These are phyloP conservation scores for Drosophila virilis DNA, from an alignment of 1,140 invertebrate species.

Conservation along the genomic window DNA sequence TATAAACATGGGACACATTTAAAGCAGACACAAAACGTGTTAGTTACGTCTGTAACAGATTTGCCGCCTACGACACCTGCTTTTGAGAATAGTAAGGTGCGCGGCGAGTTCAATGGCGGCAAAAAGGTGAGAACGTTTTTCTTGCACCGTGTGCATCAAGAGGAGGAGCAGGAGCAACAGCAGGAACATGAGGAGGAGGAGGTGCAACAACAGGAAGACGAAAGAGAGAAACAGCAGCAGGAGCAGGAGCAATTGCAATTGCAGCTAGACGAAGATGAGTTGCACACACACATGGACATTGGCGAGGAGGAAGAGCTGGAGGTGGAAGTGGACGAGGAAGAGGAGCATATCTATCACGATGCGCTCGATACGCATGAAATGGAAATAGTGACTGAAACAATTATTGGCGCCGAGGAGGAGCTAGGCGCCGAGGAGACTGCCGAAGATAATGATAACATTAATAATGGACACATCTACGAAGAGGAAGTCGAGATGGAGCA, in stretches of 20 bases:
- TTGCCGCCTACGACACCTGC: slow-evolving; percentile 20
- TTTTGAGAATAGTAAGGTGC: slow-evolving; percentile 35
- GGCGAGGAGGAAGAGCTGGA: neutral
- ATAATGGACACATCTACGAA: slow-evolving; percentile 33
- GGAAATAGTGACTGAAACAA: slow-evolving; percentile 51
- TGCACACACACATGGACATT: neutral
- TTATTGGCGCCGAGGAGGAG: slow-evolving; percentile 55
- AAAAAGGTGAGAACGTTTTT: slow-evolving; percentile 71
- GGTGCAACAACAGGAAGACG: neutral
- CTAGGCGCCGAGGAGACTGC: slow-evolving; percentile 25
- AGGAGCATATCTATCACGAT: slow-evolving; percentile 48
- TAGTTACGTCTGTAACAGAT: slow-evolving; percentile 39
- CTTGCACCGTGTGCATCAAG: slow-evolving; percentile 66
- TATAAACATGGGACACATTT: slow-evolving; percentile 9
- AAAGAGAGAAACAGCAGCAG: neutral
- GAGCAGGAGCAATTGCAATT: slow-evolving; percentile 10
- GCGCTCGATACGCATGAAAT: slow-evolving; percentile 50
- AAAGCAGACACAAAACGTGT: slow-evolving; percentile 18
- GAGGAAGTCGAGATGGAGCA: slow-evolving; percentile 10
- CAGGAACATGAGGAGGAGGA: slow-evolving; percentile 11
- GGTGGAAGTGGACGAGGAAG: slow-evolving; percentile 20
- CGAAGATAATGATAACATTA: slow-evolving; percentile 27
- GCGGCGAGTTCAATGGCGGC: slow-evolving; percentile 59
- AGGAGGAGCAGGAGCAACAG: slow-evolving; percentile 35
- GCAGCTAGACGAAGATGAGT: neutral